Conservation (phyloP, 2,888 invertebrate species). For the Agrochola circellaris region DNA sequence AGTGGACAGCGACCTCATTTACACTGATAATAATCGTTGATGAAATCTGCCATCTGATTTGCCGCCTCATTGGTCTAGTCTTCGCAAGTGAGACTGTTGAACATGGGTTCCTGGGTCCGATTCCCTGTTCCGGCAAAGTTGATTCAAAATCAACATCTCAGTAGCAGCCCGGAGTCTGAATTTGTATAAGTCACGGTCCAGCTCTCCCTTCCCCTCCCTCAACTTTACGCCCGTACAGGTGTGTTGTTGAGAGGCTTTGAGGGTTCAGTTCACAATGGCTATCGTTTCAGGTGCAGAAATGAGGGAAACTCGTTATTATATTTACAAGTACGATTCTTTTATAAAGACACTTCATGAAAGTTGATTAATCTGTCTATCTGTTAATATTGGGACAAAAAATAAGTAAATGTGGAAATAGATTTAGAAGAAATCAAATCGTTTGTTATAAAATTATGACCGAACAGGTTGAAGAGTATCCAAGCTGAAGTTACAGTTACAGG, state of each 20-base stretch:
- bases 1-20: slow-evolving; percentile 8
- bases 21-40: slow-evolving; percentile 8
- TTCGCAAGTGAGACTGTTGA: neutral
- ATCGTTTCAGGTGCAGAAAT: too few species aligned
- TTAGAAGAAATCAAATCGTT: neutral
- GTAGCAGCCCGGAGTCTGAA: neutral
- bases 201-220: too few species aligned
- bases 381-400: neutral
- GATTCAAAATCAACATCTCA: too few species aligned
- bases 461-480: neutral
- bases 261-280: neutral
- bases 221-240: too few species aligned
- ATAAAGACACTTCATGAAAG: neutral
- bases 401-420: neutral
- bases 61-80: neutral
- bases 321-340: too few species aligned
- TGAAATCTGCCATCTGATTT: slow-evolving; percentile 1
- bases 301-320: neutral
- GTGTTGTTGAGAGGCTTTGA: too few species aligned
- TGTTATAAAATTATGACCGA: neutral
- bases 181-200: neutral
- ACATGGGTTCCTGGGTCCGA: neutral
- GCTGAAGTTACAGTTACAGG: neutral
- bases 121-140: too few species aligned
- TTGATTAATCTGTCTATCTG: neutral